Evolutionary conservation across 2,888 invertebrate species (phyloP), one percentile per base, ranked within the genome.

Genomic region (Apoda limacodes): DNA sequence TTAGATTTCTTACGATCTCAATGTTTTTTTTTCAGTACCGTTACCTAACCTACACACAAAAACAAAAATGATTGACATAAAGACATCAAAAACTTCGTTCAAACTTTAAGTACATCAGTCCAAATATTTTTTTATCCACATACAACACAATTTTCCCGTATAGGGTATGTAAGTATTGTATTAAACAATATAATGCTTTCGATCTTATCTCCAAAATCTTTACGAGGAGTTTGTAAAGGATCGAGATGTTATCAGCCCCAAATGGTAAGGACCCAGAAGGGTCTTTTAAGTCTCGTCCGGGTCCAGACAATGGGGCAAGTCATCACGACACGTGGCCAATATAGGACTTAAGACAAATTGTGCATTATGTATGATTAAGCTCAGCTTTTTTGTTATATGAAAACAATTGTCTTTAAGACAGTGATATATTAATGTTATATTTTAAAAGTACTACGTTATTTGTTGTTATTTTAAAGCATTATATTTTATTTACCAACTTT

Each of bases 221-320:
- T 24, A 40, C 45, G 46, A 45, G 37, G 48, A 46, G 41, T 45
- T 51, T 47, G 42, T 48, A 61, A 43, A 58, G 53, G 52, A 41
- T 48, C 45, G 45, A 60, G 70, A 67, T 65, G 55, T 69, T 75
- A 75, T 75, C 75, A 49, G 47, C 33, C 35, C 44, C 42, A 45
- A 35, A 40, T 41, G 41, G 47, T 34, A 42, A 47, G 42, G 39
- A 39, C 42, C 34, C 25, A 31, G 41, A 41, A 44, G 56, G 52
- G 50, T 48, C 51, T 54, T 55, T 54, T 55, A 55, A 59, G 60
- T 64, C 61, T 61, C 52, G 53, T 60, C 57, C 46, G 58, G 62
- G 55, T 28, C 48, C 56, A 53, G 52, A 72, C 67, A 74, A 71
- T 64, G 41, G 55, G 34, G 13, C 40, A 43, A 50, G 51, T 55